Percentiles rank a stretch among this genome's conserved stretches.
Evolutionary conservation across 2,113 vertebrate species (phyloP).

Genomic region (Chlamydotis undulata): DNA sequence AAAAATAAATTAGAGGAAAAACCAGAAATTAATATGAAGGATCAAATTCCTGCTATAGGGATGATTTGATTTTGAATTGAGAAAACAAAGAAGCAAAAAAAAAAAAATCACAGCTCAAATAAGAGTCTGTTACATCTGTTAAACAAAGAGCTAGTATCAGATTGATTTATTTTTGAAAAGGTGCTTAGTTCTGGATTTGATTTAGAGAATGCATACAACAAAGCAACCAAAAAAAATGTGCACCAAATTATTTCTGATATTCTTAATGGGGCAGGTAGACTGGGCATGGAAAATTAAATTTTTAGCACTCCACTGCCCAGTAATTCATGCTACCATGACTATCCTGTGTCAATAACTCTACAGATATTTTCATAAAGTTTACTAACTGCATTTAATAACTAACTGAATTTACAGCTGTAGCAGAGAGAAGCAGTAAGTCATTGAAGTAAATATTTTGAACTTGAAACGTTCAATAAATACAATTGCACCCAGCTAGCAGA

Average conservation of each 20-base stretch:
- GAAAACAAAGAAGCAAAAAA: neutral
- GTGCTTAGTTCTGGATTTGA: neutral
- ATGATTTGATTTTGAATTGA: neutral
- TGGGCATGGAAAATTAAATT: neutral
- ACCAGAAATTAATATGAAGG: neutral
- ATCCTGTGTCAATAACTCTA: neutral
- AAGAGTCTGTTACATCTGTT: neutral
- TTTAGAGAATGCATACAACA: neutral
- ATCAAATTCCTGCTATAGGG: neutral
- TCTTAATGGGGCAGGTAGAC: neutral
- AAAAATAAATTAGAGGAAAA: neutral
- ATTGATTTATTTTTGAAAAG: neutral
- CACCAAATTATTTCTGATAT: neutral
- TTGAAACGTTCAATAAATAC: neutral
- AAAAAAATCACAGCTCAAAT: neutral
- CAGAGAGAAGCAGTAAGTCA: neutral
- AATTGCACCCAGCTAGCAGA: neutral
- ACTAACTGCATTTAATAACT: neutral
- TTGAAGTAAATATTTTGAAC: neutral
- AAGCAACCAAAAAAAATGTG: neutral
- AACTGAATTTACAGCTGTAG: neutral
- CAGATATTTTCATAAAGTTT: neutral
- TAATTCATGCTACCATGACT: neutral
- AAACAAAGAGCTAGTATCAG: neutral
- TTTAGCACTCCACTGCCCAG: neutral